Evolutionary conservation across 37 sponge, comb jelly and placozoan species (phyloP), one percentile per base, ranked within the genome.

Genomic region (Mnemiopsis leidyi): DNA sequence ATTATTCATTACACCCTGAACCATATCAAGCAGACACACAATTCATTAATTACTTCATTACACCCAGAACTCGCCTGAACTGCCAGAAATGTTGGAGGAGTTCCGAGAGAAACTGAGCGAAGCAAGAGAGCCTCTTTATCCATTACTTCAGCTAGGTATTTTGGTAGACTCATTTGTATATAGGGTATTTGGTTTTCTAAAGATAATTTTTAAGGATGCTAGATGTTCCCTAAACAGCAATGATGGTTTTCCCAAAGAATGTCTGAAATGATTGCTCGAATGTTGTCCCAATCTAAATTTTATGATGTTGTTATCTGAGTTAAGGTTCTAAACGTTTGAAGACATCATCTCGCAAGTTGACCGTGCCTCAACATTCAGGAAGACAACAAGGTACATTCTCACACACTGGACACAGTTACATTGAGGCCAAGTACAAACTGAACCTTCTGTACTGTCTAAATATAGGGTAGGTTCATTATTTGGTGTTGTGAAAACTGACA

Each of bases 1-100:
- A n/a, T n/a, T n/a, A n/a, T n/a, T n/a, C n/a, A n/a, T n/a, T n/a
- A n/a, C n/a, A n/a, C n/a, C n/a, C n/a, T n/a, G n/a, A n/a, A n/a
- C n/a, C n/a, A n/a, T n/a, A n/a, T n/a, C n/a, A n/a, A n/a, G n/a
- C n/a, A n/a, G n/a, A n/a, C n/a, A n/a, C n/a, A n/a, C n/a, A n/a
- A n/a, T n/a, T n/a, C n/a, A n/a, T n/a, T n/a, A n/a, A n/a, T n/a
- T n/a, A n/a, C n/a, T n/a, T n/a, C n/a, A n/a, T n/a, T n/a, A n/a
- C 61, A 36, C 20, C 23, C 90, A 93, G 76, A 93, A 94, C 2
- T 95, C 95, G 23, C 96, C 96, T 68, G 96, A 96, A 69, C 83
- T 96, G 9, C 94, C 95, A 76, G 95, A 95, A n/a, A 76, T 96
- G 26, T 92, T 95, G 38, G 93, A 93, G 0, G 96, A 96, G 20